Percentiles rank a stretch among this genome's conserved stretches.
Conservation (phyloP, 2,888 invertebrate species). For the Cyclophora albipunctata region DNA sequence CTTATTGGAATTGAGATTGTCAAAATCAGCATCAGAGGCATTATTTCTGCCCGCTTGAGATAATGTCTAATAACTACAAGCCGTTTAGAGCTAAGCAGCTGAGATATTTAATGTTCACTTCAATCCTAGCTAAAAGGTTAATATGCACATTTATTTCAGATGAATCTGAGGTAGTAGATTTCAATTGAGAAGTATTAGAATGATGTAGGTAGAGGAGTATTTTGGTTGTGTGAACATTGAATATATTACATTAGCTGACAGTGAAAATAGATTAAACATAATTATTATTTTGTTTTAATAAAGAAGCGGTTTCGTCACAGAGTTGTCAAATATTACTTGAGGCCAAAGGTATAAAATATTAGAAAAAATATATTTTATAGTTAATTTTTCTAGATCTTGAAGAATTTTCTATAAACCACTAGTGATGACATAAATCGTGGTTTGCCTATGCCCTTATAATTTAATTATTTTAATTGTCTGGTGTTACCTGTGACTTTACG, state of each 20-base stretch:
- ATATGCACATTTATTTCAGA: constrained; percentile 15
- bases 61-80: constrained; percentile 49
- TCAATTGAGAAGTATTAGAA: constrained; percentile 4
- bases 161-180: constrained; percentile 20
- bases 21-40: constrained; percentile 41
- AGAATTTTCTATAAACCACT: constrained; percentile 9
- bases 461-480: constrained; percentile 18
- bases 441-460: constrained; percentile 22
- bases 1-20: constrained; percentile 23
- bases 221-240: too few species aligned
- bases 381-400: constrained; percentile 29
- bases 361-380: constrained; percentile 36
- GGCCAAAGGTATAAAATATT: constrained; percentile 25
- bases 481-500: constrained; percentile 52
- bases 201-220: too few species aligned
- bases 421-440: constrained; percentile 8
- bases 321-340: constrained; percentile 13
- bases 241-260: constrained; percentile 3
- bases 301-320: constrained; percentile 45
- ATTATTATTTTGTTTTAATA: constrained; percentile 20
- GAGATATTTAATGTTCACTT: constrained; percentile 26
- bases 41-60: constrained; percentile 64
- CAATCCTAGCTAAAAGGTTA: constrained; percentile 19
- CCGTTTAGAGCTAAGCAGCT: constrained; percentile 39
- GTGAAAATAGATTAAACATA: constrained; percentile 10